A percentile compares a stretch with the other conserved stretches of the same genome.
phyloP scores from a whole-genome alignment of 2,113 vertebrate genomes.

The Antigone vipio region DNA sequence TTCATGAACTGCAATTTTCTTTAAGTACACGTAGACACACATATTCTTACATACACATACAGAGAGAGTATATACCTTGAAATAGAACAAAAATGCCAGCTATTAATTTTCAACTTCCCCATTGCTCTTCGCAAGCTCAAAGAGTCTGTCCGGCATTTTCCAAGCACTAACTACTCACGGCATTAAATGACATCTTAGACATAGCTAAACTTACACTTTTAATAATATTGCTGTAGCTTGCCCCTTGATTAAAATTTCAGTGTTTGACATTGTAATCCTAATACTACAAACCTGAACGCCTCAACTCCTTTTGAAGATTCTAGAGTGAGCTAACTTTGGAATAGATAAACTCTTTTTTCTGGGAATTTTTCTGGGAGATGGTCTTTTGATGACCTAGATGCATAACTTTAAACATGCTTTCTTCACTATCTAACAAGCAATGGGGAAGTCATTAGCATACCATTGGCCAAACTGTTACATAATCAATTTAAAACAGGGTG shows the following conservation, averaged over 20 bases:
- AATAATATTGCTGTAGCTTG: neutral
- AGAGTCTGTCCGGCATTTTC: neutral
- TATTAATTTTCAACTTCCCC: neutral
- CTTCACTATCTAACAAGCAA: neutral
- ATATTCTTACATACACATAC: neutral
- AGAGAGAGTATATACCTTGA: neutral
- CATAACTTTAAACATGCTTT: neutral
- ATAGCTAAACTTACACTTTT: neutral
- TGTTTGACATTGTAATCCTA: neutral
- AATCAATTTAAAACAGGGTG: neutral
- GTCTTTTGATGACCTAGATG: neutral
- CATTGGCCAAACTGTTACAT: neutral
- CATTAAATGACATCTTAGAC: neutral
- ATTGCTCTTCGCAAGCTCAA: neutral
- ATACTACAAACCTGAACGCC: neutral
- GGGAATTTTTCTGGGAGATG: neutral
- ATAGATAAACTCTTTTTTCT: neutral
- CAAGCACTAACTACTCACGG: neutral
- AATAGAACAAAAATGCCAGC: neutral
- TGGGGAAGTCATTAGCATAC: neutral
- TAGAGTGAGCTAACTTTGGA: neutral
- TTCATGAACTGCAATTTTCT: neutral
- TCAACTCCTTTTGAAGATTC: neutral
- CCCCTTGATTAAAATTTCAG: neutral
- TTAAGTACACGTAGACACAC: neutral